Conservation (phyloP, 2,888 invertebrate species). For the Phragmatobia fuliginosa region DNA sequence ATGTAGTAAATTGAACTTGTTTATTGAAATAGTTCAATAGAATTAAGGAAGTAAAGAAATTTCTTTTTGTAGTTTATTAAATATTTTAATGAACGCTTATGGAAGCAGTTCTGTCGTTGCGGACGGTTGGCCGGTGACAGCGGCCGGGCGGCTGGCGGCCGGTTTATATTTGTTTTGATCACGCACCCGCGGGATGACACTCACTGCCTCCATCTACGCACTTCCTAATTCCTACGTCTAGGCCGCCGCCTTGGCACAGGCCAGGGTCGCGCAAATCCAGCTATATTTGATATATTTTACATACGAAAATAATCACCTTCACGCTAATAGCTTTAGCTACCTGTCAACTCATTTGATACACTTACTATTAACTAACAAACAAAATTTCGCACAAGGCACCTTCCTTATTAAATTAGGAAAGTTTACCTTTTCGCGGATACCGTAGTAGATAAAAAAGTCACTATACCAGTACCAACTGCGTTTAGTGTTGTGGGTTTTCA, state of each 20-base stretch:
- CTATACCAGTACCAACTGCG: too few species aligned
- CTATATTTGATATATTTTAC: slow-evolving; percentile 41
- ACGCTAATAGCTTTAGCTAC: slow-evolving; percentile 16
- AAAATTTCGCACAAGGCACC: background rate
- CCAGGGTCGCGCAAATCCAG: slow-evolving; percentile 47
- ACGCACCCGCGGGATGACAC: slow-evolving; percentile 66
- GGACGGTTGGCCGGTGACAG: slow-evolving; percentile 52
- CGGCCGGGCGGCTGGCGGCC: slow-evolving; percentile 51
- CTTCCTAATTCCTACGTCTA: slow-evolving; percentile 62
- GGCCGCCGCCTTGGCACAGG: slow-evolving; percentile 47
- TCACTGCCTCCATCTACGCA: slow-evolving; percentile 53
- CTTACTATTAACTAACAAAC: background rate
- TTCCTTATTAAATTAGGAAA: background rate
- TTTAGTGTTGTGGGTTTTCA: too few species aligned
- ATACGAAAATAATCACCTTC: slow-evolving; percentile 30
- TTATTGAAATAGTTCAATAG: slow-evolving; percentile 13
- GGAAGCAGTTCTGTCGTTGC: slow-evolving; percentile 18
- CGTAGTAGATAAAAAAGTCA: too few species aligned
- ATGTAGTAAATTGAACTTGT: slow-evolving; percentile 17
- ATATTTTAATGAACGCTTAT: slow-evolving; percentile 11
- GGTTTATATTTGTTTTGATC: slow-evolving; percentile 73
- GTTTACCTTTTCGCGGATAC: background rate
- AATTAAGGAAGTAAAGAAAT: slow-evolving; percentile 11
- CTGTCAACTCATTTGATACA: slow-evolving; percentile 17
- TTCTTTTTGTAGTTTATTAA: slow-evolving; percentile 5